Base-by-base conservation (phyloP, 2,888 invertebrate genomes). In the Cremastinae sp. region DNA sequence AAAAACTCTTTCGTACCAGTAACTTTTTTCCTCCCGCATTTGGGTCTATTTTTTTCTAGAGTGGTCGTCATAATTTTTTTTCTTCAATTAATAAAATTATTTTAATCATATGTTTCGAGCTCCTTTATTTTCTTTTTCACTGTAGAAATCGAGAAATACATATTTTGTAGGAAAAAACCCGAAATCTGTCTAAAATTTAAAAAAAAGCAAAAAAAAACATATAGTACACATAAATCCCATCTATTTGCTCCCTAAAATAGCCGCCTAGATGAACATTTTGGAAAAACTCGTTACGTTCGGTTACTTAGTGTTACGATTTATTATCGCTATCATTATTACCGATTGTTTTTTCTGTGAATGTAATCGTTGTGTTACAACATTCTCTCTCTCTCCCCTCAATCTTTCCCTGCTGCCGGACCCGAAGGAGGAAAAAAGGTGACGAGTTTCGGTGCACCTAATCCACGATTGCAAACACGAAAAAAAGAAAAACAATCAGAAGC, bases 351-450 rank as follows among this genome's bases (percentile, higher is more conserved):
- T 88, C 86, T 88, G 88, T 89, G 89, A 88, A 89, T 90, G 89
- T 89, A 89, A 90, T 89, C 88, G 89, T 89, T 89, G 89, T 89
- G 88, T 89, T 89, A 89, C 88, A 89, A 88, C 84, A 88, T 88
- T 88, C 85, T 89, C 87, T 62, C 56, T 56, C 53, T 89, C 87
- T 56, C 59, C 87, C 89, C 88, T 81, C 80, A 87, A 77, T 87
- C 86, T 88, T 90, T 87, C 89, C 89, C 83, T 88, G 89, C 89
- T 90, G 89, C 89, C 86, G 89, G 89, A 90, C 88, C 84, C 88
- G 86, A 91, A 92, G 92, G 92, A 92, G 92, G 92, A 92, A 92
- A 92, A 92, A 92, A 92, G 92, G 92, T 92, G 92, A 92, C 92
- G 91, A 90, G 90, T 90, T 90, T 90, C 90, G 91, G 91, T 91